Evolutionary conservation across 2,113 vertebrate genomes (phyloP).

Genomic region (Tachycineta bicolor): DNA sequence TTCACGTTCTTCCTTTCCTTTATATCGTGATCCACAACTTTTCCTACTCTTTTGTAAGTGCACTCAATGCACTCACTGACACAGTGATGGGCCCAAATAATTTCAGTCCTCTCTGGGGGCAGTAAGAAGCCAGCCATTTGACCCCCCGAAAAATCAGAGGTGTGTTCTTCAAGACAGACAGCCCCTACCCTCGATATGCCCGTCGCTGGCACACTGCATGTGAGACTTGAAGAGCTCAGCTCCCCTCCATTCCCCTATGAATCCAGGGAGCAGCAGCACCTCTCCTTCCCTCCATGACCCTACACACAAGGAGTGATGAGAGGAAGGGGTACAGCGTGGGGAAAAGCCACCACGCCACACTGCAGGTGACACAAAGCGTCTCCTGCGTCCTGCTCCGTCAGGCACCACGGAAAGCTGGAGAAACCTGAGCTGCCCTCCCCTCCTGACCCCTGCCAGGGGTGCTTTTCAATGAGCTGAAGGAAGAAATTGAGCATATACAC

Average conservation of each 20-base stretch:
- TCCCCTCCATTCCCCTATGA: rapidly evolving
- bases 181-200: rapidly evolving
- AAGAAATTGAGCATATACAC: not conserved
- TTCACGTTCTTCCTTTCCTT: not conserved
- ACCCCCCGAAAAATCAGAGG: not conserved
- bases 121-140: not conserved
- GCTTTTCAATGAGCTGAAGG: not conserved
- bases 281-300: not conserved
- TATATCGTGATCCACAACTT: not conserved
- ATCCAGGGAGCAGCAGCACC: not conserved
- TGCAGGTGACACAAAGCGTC: not conserved
- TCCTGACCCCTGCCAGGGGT: not conserved
- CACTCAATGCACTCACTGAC: not conserved
- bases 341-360: not conserved
- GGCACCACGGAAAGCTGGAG: not conserved
- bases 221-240: not conserved
- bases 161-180: not conserved
- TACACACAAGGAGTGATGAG: not conserved
- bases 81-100: not conserved
- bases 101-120: not conserved
- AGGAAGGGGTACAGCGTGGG: not conserved
- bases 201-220: rapidly evolving
- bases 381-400: not conserved
- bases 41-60: not conserved
- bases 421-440: not conserved